Conservation (phyloP, 1,140 invertebrate species). For the Pseudomyrmex cubaensis region DNA sequence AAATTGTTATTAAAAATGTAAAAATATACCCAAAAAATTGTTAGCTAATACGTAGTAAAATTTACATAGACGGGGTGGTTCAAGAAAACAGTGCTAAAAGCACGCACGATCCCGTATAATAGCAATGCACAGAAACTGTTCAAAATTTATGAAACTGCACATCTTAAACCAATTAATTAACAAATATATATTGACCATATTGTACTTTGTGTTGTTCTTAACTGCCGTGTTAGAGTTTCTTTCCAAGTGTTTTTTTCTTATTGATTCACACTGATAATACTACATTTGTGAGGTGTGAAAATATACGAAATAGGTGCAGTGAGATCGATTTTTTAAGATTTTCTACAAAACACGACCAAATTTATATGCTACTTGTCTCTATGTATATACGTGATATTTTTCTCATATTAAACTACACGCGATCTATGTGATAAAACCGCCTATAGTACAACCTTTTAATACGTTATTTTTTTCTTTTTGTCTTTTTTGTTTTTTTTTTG, state of each 20-base stretch:
- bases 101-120: background rate
- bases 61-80: slow-evolving; percentile 1
- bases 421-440: slow-evolving; percentile 40
- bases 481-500: background rate
- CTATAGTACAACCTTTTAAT: slow-evolving; percentile 46
- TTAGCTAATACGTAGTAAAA: slow-evolving; percentile 45
- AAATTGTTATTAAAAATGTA: slow-evolving; percentile 60
- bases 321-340: slow-evolving; percentile 25
- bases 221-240: slow-evolving; percentile 16
- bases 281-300: slow-evolving; percentile 39
- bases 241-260: slow-evolving; percentile 2
- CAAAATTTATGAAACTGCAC: background rate
- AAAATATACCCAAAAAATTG: slow-evolving; percentile 65
- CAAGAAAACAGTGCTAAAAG: slow-evolving; percentile 27
- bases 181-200: slow-evolving; percentile 69
- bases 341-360: slow-evolving; percentile 42
- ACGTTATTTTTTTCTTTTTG: background rate
- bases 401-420: slow-evolving; percentile 28
- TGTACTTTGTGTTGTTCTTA: slow-evolving; percentile 61
- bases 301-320: slow-evolving; percentile 50
- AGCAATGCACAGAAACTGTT: slow-evolving; percentile 19
- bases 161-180: slow-evolving; percentile 31
- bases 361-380: slow-evolving; percentile 2
- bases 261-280: slow-evolving; percentile 29
- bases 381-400: slow-evolving; percentile 14